Evolutionary conservation across 2,797 vertebrate species (phyloP).

Genomic region (Xenopus petersii): DNA sequence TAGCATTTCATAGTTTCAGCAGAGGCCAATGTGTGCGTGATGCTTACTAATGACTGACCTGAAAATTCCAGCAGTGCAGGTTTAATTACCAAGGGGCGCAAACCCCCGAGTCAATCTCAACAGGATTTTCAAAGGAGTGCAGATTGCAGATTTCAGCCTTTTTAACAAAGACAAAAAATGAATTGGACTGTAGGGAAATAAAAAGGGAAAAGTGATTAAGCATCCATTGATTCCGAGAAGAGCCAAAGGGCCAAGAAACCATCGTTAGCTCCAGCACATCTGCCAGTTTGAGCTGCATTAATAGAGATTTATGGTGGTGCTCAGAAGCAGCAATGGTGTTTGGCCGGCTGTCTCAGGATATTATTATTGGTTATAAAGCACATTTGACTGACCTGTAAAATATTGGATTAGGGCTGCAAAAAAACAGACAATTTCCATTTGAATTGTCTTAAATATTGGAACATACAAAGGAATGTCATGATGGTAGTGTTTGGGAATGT

Average conservation of each 20-base stretch:
- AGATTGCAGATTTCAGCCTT: constrained; percentile 44
- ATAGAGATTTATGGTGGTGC: constrained; percentile 16
- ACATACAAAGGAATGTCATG: too few species aligned
- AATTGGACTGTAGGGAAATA: constrained; percentile 48
- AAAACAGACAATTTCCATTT: too few species aligned
- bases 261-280: constrained; percentile 18
- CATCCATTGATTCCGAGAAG: constrained; percentile 24
- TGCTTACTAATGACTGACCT: constrained; percentile 26
- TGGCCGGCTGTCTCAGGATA: constrained; percentile 19
- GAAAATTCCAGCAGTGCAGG: constrained; percentile 21
- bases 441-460: too few species aligned
- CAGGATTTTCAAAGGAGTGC: constrained; percentile 33
- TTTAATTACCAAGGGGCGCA: constrained; percentile 39
- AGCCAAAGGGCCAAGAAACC: constrained; percentile 6
- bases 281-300: constrained; percentile 36
- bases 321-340: constrained; percentile 8
- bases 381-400: too few species aligned
- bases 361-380: constrained; percentile 26
- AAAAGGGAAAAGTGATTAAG: constrained; percentile 45
- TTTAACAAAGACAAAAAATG: constrained; percentile 43
- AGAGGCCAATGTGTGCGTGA: constrained; percentile 2
- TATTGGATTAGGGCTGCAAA: too few species aligned
- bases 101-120: constrained; percentile 34
- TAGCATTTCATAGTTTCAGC: constrained; percentile 10
- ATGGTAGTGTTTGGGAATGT: too few species aligned